Evolutionary conservation across 2,113 vertebrate species (phyloP), one percentile per base, ranked within the genome.

Genomic region (Orthonyx spaldingii): DNA sequence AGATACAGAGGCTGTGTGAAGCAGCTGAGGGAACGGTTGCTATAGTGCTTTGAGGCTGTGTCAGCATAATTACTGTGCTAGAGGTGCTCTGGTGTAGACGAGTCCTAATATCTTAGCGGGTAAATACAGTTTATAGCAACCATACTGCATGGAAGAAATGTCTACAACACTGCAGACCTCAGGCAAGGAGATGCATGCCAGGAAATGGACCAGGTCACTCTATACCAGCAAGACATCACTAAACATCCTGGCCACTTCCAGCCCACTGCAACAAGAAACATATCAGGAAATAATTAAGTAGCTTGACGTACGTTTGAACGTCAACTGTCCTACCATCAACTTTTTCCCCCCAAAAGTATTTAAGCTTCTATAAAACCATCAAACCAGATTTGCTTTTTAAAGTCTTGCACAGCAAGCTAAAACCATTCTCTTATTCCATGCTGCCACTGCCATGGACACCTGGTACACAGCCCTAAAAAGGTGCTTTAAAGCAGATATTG

Each of bases 201-300:
- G 50, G 65, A 91, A 84, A 86, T 87, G 27, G 39, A 92, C 33
- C 46, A 37, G 59, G 55, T 69, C 42, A 55, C 15, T 41, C 32
- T 57, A 49, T 2, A 59, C 8, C 56, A 94, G 37, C 16, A 78
- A 65, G 83, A 76, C 37, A 56, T 42, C 61, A 64, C 52, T 75
- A 71, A 81, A 92, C 59, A 68, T 70, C 70, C 74, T 76, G 75
- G 72, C 17, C 17, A 14, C 55, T 82, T 96, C 72, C 91, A 95
- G 57, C 46, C 15, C 57, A 63, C 7, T 69, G 64, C 32, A 27
- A 35, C 37, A 90, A 91, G 66, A 85, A 95, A 82, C 3, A 5
- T 64, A 60, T 11, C 57, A 87, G 89, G 87, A 96, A 97, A 87
- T 59, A 91, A 91, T 79, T 49, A 91, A 87, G 8, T 39, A 83